Evolutionary conservation across 2,797 vertebrate genomes (phyloP).

Genomic region (Anas georgica): DNA sequence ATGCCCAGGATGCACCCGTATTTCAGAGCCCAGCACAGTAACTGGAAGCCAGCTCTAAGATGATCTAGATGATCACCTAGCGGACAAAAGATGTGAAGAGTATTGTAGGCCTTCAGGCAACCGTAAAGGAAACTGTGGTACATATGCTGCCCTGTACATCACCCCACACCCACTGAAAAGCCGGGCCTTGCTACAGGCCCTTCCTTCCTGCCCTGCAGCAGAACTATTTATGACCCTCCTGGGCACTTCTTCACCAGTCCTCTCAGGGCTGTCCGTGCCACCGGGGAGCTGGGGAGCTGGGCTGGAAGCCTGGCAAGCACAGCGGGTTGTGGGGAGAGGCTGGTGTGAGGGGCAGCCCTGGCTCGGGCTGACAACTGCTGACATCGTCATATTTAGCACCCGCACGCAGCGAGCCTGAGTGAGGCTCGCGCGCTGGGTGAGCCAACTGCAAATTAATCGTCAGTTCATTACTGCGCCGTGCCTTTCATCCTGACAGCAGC

Average conservation of each 20-base stretch:
- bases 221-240: background rate
- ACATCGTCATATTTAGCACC: slow-evolving; percentile 73
- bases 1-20: background rate
- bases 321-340: slow-evolving; percentile 16
- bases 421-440: slow-evolving; percentile 52
- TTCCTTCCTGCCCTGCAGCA: background rate
- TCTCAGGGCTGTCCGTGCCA: background rate
- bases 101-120: background rate
- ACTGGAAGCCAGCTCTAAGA: background rate
- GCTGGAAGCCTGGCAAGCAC: background rate
- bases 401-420: slow-evolving; percentile 67
- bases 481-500: slow-evolving; percentile 69
- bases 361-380: slow-evolving; percentile 70
- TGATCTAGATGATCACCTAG: background rate
- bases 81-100: background rate
- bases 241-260: slow-evolving; percentile 7
- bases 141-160: background rate
- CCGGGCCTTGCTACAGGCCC: background rate
- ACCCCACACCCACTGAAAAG: background rate
- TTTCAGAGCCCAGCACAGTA: background rate
- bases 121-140: background rate
- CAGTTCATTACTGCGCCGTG: slow-evolving; percentile 70
- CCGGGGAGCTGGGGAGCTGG: background rate
- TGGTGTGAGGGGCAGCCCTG: slow-evolving; percentile 61
- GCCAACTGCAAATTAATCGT: slow-evolving; percentile 73